Percentiles rank a stretch among this genome's conserved stretches.
These are phyloP conservation scores for Ypsolopha scabrella DNA, from an alignment of 2,888 invertebrate species.

Conservation along the genomic window DNA sequence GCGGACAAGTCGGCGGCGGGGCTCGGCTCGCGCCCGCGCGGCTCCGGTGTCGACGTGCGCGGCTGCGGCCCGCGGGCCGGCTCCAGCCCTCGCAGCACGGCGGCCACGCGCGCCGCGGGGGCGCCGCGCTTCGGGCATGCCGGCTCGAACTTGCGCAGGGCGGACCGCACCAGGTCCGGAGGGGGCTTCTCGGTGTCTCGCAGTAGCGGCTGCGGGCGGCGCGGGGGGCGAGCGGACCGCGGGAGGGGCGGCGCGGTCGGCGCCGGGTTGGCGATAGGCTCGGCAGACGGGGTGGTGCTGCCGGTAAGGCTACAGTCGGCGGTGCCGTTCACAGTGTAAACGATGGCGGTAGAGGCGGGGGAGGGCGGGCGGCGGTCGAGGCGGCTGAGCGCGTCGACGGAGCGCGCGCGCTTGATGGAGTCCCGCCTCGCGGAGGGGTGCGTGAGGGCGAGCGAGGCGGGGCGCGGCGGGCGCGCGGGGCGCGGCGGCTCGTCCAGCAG, in stretches of 20 bases:
- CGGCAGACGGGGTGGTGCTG: constrained; percentile 76
- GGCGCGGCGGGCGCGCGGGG: constrained; percentile 30
- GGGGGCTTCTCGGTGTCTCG: constrained; percentile 87
- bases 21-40: constrained; percentile 25
- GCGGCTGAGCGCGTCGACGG: constrained; percentile 85
- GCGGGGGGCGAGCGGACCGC: constrained; percentile 35
- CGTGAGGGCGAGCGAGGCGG: constrained; percentile 14
- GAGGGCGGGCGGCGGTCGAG: constrained; percentile 75
- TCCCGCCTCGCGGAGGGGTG: constrained; percentile 55
- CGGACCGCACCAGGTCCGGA: constrained; percentile 88
- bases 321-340: no score
- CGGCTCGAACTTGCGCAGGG: constrained; percentile 86
- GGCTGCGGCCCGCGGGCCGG: constrained; percentile 17
- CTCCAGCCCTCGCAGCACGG: constrained; percentile 46
- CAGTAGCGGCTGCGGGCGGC: constrained; percentile 73
- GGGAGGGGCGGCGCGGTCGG: constrained; percentile 65
- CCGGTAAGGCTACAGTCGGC: constrained; percentile 28
- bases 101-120: constrained; percentile 59
- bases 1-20: constrained; percentile 22
- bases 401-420: constrained; percentile 85
- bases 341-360: constrained; percentile 62
- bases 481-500: constrained; percentile 76
- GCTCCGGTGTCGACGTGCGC: constrained; percentile 43
- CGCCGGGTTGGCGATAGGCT: constrained; percentile 85
- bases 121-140: constrained; percentile 63